Percentiles rank a stretch among this genome's conserved stretches.
Conservation (phyloP, 2,888 invertebrate species). For the Apodemia duryi region DNA sequence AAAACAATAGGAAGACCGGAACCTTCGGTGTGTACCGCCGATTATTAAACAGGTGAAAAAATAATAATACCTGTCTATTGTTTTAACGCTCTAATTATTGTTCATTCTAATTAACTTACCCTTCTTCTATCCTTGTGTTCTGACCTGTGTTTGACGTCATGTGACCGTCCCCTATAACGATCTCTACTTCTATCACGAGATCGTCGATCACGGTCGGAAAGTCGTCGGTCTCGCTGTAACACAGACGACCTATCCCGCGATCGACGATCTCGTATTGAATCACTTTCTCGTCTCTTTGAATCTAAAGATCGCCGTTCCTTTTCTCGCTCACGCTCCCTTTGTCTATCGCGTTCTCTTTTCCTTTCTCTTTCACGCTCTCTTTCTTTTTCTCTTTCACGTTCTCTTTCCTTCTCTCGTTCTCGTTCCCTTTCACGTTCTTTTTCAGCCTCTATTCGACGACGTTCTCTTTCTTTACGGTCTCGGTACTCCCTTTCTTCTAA, state of each 20-base stretch:
- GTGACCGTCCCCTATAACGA: constrained; percentile 46
- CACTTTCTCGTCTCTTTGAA: constrained; percentile 31
- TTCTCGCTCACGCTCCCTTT: constrained; percentile 34
- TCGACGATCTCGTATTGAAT: constrained; percentile 31
- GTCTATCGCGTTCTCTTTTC: constrained; percentile 47
- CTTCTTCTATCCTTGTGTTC: constrained; percentile 43
- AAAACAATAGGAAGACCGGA: too few species aligned
- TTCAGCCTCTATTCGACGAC: constrained; percentile 47
- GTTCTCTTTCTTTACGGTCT: constrained; percentile 57
- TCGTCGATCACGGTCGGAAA: constrained; percentile 44
- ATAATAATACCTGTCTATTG: too few species aligned
- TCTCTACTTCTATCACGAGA: constrained; percentile 43
- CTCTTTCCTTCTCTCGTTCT: constrained; percentile 40
- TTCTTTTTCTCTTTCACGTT: constrained; percentile 54
- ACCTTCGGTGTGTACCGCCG: too few species aligned
- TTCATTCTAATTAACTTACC: constrained; percentile 36
- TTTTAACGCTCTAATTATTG: too few species aligned
- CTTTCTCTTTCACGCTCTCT: constrained; percentile 46
- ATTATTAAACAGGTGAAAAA: too few species aligned
- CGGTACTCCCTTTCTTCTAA: constrained; percentile 56
- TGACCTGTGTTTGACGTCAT: constrained; percentile 45
- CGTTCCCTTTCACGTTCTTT: constrained; percentile 42
- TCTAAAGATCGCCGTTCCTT: constrained; percentile 37
- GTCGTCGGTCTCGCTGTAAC: constrained; percentile 35
- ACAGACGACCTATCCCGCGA: constrained; percentile 38